These are phyloP conservation scores for Aporophyla nigra DNA, from an alignment of 2,888 invertebrate species.

Conservation along the genomic window DNA sequence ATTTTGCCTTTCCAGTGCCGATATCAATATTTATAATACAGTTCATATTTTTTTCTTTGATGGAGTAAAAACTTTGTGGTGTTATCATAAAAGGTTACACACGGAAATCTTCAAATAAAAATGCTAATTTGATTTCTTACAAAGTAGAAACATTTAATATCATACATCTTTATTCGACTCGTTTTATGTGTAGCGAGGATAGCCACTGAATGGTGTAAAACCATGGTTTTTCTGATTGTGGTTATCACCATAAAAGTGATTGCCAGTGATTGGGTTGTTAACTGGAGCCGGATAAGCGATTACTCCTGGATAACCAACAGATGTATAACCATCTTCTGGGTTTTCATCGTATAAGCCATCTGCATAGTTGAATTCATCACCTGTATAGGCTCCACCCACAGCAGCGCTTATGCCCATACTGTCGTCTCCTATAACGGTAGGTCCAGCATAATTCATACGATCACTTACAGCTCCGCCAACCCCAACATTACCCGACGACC, in stretches of 20 bases:
- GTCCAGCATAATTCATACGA: too few relatives aligned
- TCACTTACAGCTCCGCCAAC: not conserved
- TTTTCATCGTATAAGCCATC: constrained; percentile 11
- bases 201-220: not conserved
- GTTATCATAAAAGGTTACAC: not conserved
- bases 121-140: not conserved
- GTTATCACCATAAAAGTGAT: not conserved
- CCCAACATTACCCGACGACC: not conserved
- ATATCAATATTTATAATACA: not conserved
- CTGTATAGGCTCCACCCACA: not conserved
- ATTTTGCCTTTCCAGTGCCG: too few relatives aligned
- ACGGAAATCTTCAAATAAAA: constrained; percentile 1
- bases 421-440: not conserved
- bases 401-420: not conserved
- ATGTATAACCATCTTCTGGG: not conserved
- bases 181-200: constrained; percentile 4
- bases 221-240: not conserved
- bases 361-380: constrained; percentile 1
- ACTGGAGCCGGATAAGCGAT: not conserved
- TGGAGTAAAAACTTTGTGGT: not conserved
- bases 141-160: constrained; percentile 11
- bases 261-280: too few relatives aligned
- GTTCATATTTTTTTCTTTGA: not conserved
- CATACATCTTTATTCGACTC: not conserved
- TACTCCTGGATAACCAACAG: constrained; percentile 9